Percentiles rank a stretch among this genome's conserved stretches.
Evolutionary conservation across 2,888 invertebrate species (phyloP).

Genomic region (Dryococelus australis): DNA sequence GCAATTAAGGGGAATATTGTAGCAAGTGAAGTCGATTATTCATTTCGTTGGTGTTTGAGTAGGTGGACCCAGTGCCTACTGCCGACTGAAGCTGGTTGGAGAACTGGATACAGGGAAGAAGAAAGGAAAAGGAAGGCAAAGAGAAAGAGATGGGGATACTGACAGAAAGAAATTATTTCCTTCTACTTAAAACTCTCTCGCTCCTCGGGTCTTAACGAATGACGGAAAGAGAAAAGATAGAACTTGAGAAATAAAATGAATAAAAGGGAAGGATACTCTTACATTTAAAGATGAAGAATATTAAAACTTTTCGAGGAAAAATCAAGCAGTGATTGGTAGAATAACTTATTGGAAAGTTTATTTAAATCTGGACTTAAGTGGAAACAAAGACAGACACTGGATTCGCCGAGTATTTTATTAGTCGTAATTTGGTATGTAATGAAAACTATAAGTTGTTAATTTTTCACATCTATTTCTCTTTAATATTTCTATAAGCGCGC

Average conservation of each 20-base stretch:
- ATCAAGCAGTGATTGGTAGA: constrained; percentile 17
- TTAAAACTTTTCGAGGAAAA: constrained; percentile 24
- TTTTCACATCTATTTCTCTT: too few relatives aligned
- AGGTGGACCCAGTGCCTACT: neutral
- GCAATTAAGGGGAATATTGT: neutral
- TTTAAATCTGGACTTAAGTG: constrained; percentile 17
- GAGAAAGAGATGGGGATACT: constrained; percentile 18
- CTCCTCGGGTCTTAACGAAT: constrained; percentile 17
- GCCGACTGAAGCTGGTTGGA: neutral
- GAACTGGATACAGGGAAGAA: neutral
- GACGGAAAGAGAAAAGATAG: neutral
- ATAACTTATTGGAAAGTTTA: constrained; percentile 27
- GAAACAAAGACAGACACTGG: neutral
- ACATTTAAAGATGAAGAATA: constrained; percentile 29
- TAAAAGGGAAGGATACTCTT: constrained; percentile 5
- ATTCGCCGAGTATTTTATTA: neutral
- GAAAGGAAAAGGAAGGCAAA: neutral
- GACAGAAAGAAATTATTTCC: constrained; percentile 29
- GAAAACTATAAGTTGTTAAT: too few relatives aligned
- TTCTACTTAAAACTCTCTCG: constrained; percentile 24
- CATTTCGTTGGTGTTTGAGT: neutral
- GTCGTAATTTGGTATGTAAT: neutral
- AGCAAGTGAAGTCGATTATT: constrained; percentile 8
- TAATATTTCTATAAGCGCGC: too few relatives aligned
- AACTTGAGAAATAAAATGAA: constrained; percentile 21